Conservation (phyloP, 2,888 invertebrate genomes). For the Cerastoderma edule region DNA sequence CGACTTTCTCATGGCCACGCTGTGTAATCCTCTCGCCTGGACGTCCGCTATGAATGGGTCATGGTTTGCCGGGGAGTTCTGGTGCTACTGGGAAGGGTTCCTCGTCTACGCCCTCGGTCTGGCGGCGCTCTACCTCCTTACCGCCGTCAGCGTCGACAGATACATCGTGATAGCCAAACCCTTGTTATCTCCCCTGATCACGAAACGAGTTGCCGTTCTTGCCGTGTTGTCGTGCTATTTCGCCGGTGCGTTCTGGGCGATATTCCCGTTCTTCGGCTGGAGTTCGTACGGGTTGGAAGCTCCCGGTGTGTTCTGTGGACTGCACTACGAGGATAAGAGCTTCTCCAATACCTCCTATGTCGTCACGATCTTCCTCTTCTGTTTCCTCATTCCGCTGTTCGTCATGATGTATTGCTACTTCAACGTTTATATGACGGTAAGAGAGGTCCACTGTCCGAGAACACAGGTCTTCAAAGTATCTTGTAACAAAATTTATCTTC, state of each 20-base stretch:
- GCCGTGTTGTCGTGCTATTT: constrained; percentile 58
- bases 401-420: constrained; percentile 70
- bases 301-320: constrained; percentile 67
- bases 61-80: constrained; percentile 63
- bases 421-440: constrained; percentile 72
- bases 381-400: constrained; percentile 69
- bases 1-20: constrained; percentile 69
- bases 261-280: constrained; percentile 76
- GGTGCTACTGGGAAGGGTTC: constrained; percentile 74
- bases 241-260: constrained; percentile 70
- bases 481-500: no score
- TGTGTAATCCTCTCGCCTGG: constrained; percentile 61
- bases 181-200: constrained; percentile 64
- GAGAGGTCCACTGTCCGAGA: no score
- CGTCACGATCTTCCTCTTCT: constrained; percentile 69
- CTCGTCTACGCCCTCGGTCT: constrained; percentile 73
- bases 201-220: constrained; percentile 59
- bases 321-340: constrained; percentile 64
- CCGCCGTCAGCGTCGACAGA: constrained; percentile 74
- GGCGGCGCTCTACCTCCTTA: constrained; percentile 71
- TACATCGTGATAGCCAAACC: constrained; percentile 77
- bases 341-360: constrained; percentile 67
- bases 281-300: constrained; percentile 74
- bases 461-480: no score
- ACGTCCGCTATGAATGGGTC: constrained; percentile 58